These are phyloP conservation scores for Pteria penguin DNA, from an alignment of 2,888 invertebrate species.

Conservation along the genomic window DNA sequence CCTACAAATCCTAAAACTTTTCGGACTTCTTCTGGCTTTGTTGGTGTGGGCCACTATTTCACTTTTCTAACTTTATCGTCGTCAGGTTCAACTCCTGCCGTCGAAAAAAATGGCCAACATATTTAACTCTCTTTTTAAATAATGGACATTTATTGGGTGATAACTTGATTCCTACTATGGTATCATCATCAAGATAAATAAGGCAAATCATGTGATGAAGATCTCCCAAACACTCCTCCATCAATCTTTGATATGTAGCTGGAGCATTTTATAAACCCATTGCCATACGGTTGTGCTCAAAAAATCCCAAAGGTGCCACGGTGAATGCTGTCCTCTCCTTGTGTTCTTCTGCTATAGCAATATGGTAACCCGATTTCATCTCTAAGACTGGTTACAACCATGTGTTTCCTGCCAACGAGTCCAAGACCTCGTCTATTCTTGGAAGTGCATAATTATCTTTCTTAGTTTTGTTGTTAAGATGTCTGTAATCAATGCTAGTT, in stretches of 20 bases:
- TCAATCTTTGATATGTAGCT: slow-evolving; percentile 35
- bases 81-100: slow-evolving; percentile 1
- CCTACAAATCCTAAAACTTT: slow-evolving; percentile 41
- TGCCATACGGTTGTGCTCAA: slow-evolving; percentile 38
- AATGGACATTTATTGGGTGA: slow-evolving; percentile 27
- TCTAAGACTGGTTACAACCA: slow-evolving; percentile 17
- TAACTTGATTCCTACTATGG: slow-evolving; percentile 14
- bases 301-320: slow-evolving; percentile 41
- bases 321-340: slow-evolving; percentile 48
- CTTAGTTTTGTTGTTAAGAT: slow-evolving; percentile 9
- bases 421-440: too few species aligned
- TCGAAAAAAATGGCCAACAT: slow-evolving; percentile 20
- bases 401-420: slow-evolving; percentile 5
- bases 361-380: slow-evolving; percentile 22
- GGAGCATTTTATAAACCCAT: slow-evolving; percentile 41
- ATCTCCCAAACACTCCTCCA: slow-evolving; percentile 4
- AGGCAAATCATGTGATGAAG: slow-evolving; percentile 19
- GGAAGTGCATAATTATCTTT: too few species aligned
- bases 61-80: slow-evolving; percentile 2
- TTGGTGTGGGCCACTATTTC: slow-evolving; percentile 18
- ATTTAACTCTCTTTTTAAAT: slow-evolving; percentile 19
- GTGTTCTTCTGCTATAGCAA: slow-evolving; percentile 24
- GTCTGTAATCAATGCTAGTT: slow-evolving; percentile 14
- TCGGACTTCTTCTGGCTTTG: slow-evolving; percentile 22
- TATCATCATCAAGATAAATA: slow-evolving; percentile 9